Evolutionary conservation across 2,113 vertebrate species (phyloP).

Genomic region (Sceloporus undulatus): DNA sequence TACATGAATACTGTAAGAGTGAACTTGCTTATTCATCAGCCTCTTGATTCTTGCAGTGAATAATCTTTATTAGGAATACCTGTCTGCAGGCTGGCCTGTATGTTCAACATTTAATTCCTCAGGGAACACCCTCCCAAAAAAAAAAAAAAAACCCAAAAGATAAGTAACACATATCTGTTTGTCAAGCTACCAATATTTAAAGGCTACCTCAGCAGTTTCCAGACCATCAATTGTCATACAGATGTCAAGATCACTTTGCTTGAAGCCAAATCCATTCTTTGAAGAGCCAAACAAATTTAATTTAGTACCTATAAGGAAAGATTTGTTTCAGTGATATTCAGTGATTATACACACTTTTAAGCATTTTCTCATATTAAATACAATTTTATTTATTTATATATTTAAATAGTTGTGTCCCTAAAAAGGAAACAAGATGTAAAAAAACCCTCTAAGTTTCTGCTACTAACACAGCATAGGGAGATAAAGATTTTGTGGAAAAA

Average conservation of each 20-base stretch:
- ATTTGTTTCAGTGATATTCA: neutral
- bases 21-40: neutral
- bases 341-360: too few relatives aligned
- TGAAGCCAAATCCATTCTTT: constrained; percentile 96
- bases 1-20: constrained; percentile 1
- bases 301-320: constrained; percentile 83
- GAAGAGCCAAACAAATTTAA: constrained; percentile 94
- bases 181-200: neutral
- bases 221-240: constrained; percentile 92
- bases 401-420: too few relatives aligned
- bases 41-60: neutral
- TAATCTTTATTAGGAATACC: neutral
- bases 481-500: neutral
- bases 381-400: too few relatives aligned
- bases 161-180: neutral
- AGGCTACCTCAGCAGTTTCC: constrained; percentile 87
- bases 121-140: neutral
- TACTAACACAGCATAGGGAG: neutral
- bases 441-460: neutral
- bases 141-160: neutral
- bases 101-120: neutral
- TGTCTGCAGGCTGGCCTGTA: neutral
- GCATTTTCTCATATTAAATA: too few relatives aligned
- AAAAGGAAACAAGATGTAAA: neutral
- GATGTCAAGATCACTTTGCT: constrained; percentile 94